phyloP scores from a whole-genome alignment of 2,113 vertebrate genomes.

The Turdus rufiventris region DNA sequence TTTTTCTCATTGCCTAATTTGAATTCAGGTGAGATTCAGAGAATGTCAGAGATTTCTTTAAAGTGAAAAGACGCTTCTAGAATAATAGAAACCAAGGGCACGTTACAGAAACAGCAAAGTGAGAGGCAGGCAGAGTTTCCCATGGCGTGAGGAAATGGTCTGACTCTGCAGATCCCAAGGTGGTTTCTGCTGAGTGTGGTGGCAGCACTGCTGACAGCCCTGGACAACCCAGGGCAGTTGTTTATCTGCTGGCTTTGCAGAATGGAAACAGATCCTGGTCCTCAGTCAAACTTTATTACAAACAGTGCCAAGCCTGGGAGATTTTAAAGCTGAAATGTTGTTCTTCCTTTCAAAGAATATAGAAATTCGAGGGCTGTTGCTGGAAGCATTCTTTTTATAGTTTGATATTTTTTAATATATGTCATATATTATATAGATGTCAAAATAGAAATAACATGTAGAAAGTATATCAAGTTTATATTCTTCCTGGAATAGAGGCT shows the following conservation, averaged over 20 bases:
- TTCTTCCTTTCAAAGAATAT: background rate
- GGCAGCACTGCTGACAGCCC: background rate
- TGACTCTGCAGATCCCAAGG: background rate
- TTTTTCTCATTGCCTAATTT: background rate
- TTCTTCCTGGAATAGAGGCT: background rate
- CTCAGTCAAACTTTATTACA: background rate
- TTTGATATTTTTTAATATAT: background rate
- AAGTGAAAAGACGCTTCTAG: background rate
- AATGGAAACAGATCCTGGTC: background rate
- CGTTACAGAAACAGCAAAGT: background rate
- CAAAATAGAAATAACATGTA: background rate
- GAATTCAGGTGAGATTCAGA: background rate
- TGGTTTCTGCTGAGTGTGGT: background rate
- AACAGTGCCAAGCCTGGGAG: background rate
- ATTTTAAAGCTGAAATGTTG: background rate
- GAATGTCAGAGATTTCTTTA: background rate
- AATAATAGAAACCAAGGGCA: background rate
- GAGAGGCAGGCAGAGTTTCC: background rate
- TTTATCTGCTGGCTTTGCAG: background rate
- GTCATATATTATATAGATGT: background rate
- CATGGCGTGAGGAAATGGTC: background rate
- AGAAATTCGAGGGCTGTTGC: background rate
- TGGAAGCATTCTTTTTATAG: background rate
- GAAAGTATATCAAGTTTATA: background rate
- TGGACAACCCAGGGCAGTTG: background rate